Percentiles rank a stretch among this genome's conserved stretches.
These are phyloP conservation scores for Myrmecophaga tridactyla DNA, from an alignment of 2,113 vertebrate genomes.

Conservation along the genomic window DNA sequence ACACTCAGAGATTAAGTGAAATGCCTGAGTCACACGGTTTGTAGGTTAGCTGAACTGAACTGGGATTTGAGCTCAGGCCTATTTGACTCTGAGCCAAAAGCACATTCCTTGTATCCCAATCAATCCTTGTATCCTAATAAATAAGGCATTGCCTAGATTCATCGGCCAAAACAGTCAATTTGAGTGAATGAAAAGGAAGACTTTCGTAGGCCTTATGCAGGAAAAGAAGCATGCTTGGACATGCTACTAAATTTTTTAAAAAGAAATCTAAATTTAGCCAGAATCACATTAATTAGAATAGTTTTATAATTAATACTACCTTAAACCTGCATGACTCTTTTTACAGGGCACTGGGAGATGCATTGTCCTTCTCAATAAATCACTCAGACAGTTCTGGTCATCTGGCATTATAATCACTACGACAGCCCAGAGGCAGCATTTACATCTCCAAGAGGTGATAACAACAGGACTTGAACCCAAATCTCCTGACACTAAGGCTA, in stretches of 20 bases:
- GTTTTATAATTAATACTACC: not conserved
- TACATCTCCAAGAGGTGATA: not conserved
- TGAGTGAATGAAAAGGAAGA: not conserved
- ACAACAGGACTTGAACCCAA: not conserved
- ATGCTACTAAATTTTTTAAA: not conserved
- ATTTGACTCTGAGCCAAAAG: not conserved
- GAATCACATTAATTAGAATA: not conserved
- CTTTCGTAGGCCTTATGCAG: not conserved
- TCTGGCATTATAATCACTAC: not conserved
- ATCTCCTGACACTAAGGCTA: too few relatives aligned
- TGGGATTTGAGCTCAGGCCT: not conserved
- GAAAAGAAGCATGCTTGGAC: not conserved
- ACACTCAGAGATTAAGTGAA: not conserved
- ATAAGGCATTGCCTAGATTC: not conserved
- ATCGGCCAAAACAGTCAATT: accelerated
- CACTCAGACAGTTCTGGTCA: not conserved
- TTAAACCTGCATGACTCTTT: not conserved
- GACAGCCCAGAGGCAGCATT: accelerated
- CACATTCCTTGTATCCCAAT: not conserved
- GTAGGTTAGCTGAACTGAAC: not conserved
- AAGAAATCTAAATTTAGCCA: not conserved
- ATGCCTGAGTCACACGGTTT: not conserved
- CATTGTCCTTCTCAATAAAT: not conserved
- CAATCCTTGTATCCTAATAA: not conserved
- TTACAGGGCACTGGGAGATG: not conserved